A percentile compares a stretch with the other conserved stretches of the same genome.
Conservation (phyloP, 2,888 invertebrate species). For the Mesoligia furuncula region DNA sequence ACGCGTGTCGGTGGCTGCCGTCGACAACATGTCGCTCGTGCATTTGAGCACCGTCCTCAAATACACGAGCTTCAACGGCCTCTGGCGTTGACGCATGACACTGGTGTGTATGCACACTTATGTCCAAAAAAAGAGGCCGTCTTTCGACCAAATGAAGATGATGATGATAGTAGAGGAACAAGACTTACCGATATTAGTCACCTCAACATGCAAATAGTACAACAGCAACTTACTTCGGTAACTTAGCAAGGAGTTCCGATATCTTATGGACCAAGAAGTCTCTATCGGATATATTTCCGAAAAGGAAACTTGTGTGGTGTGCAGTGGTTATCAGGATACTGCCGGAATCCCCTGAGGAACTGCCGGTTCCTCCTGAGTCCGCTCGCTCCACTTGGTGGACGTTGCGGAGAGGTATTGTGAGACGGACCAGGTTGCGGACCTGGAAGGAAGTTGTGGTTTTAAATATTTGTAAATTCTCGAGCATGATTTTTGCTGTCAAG, state of each 20-base stretch:
- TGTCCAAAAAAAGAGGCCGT: background rate
- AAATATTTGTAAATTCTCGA: background rate
- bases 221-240: constrained; percentile 83
- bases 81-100: background rate
- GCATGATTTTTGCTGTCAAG: background rate
- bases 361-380: constrained; percentile 92
- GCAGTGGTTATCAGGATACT: constrained; percentile 96
- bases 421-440: constrained; percentile 94
- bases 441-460: constrained; percentile 71
- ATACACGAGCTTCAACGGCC: background rate
- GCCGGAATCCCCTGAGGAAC: constrained; percentile 88
- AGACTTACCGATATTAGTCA: constrained; percentile 40
- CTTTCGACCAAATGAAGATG: background rate
- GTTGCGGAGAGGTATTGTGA: constrained; percentile 97
- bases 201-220: constrained; percentile 35
- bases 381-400: constrained; percentile 95
- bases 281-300: constrained; percentile 96
- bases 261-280: constrained; percentile 97
- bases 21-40: background rate
- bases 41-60: background rate
- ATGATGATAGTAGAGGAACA: background rate
- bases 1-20: background rate
- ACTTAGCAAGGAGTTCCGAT: constrained; percentile 95
- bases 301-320: constrained; percentile 95
- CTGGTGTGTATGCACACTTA: background rate